Evolutionary conservation across 2,113 vertebrate species (phyloP), one percentile per base, ranked within the genome.

Genomic region (Odocoileus virginianus): DNA sequence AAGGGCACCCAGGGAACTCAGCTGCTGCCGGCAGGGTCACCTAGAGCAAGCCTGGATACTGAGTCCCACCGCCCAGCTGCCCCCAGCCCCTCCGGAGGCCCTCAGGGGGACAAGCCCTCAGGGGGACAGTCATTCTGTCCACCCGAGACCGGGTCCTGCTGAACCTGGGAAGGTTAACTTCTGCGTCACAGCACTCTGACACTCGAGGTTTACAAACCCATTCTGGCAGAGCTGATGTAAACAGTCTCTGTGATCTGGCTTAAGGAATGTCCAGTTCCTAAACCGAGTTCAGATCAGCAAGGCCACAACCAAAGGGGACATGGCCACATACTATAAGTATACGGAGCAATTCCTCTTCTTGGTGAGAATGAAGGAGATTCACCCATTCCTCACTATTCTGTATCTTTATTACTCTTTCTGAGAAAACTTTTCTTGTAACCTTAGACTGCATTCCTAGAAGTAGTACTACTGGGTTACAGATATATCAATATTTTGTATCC

Each of bases 401-500:
- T 57, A n/a, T 45, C 7, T 27, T 58, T 94, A 78, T 76, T 50
- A 54, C 17, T 57, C 3, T 27, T 52, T 78, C 52, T 16, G 7
- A 21, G 33, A 87, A 87, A 19, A 71, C 23, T 61, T 89, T 60
- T 54, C 83, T 28, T 6, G n/a, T 61, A 61, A 74, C 60, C 86
- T 30, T 84, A 19, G 45, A 52, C 21, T 47, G 12, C 17, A 82
- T 95, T 91, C 60, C 54, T 85, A 78, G 12, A 67, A 71, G 15
- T 15, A 27, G 3, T 67, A 52, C 81, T 54, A 83, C n/a, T 33
- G 30, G 12, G 30, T 78, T 50, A 87, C 6, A 76, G 45, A 54
- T 47, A 84, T 11, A 79, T 43, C n/a, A 60, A 55, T 21, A 81
- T 58, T 79, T 96, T 96, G 61, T 71, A 89, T 71, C 74, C 33